Evolutionary conservation across 64 coral and sea anemone species (phyloP).

Genomic region (Pocillopora damicornis): DNA sequence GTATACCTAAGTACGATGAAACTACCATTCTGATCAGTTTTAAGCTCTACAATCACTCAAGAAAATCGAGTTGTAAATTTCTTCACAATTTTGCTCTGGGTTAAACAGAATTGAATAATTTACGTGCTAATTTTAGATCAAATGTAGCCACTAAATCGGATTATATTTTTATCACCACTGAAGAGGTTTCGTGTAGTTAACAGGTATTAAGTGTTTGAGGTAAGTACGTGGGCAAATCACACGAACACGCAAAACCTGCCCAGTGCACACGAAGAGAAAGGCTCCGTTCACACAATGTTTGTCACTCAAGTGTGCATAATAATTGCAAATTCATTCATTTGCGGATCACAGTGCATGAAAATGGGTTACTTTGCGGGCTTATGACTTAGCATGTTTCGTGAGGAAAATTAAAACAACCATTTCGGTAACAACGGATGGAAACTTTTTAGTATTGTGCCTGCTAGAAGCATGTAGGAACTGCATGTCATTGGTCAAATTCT

Average conservation of each 20-base stretch:
- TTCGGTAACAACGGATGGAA: neutral
- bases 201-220: neutral
- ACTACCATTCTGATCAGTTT: too few species aligned
- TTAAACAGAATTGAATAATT: too few species aligned
- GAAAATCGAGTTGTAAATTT: neutral
- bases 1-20: too few species aligned
- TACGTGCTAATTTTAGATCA: too few species aligned
- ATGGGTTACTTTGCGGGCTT: neutral
- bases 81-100: neutral
- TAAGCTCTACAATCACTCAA: too few species aligned
- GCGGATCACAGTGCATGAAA: neutral
- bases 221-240: slow-evolving; percentile 2
- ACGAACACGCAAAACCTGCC: neutral
- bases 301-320: neutral
- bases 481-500: neutral
- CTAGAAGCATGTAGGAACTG: neutral
- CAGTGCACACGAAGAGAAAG: neutral
- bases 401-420: slow-evolving; percentile 10
- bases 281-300: neutral
- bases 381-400: slow-evolving; percentile 13
- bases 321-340: slow-evolving; percentile 12
- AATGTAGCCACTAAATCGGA: slow-evolving; percentile 13
- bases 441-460: slow-evolving; percentile 17
- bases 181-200: neutral
- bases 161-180: neutral